Base-by-base conservation (phyloP, 2,888 invertebrate genomes). In the Gryllus longicercus region DNA sequence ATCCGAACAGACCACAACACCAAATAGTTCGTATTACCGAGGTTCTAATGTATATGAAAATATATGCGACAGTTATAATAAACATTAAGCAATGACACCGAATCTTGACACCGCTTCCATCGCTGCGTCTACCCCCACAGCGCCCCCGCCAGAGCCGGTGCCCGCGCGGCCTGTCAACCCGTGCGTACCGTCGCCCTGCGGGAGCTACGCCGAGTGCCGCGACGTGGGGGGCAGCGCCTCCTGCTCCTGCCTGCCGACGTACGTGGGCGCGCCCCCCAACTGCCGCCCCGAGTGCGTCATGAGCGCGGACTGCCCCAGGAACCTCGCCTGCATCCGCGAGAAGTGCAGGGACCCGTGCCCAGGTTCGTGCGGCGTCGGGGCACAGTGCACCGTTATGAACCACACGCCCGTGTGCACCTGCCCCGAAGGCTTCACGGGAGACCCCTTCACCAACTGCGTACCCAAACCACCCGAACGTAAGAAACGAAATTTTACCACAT, bases 271-370 rank as follows among this genome's bases (percentile, higher is more conserved):
- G 83, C 92, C 93, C 79, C 92, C 93, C 8, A 91, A 90, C 83
- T 93, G 93, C 84, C 89, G 91, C 74, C 92, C 93, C 0, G 92
- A 92, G 85, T 93, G 93, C 85, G 88, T 89, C 1, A 90, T 91
- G 51, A 92, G 91, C 85, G 90, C 91, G 38, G 95, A 94, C 81
- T 94, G 94, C 84, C 84, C 91, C 11, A 90, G 91, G 82, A 91
- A 92, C 85, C 88, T 91, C 84, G 93, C 94, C 12, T 95, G 94
- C 84, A 91, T 93, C n/a, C 90, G 91, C 84, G 90, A 92, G 86
- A 93, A 91, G 86, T 94, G 94, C 85, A 88, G 89, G 75, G 93
- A 95, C 86, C 95, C 95, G n/a, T 95, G 95, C 84, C 93, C 93
- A 12, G 94, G 94, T 14, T 93, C 93, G 11, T 95, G 92, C 85